Evolutionary conservation across 2,888 invertebrate genomes (phyloP).

Genomic region (Melieria omissa): DNA sequence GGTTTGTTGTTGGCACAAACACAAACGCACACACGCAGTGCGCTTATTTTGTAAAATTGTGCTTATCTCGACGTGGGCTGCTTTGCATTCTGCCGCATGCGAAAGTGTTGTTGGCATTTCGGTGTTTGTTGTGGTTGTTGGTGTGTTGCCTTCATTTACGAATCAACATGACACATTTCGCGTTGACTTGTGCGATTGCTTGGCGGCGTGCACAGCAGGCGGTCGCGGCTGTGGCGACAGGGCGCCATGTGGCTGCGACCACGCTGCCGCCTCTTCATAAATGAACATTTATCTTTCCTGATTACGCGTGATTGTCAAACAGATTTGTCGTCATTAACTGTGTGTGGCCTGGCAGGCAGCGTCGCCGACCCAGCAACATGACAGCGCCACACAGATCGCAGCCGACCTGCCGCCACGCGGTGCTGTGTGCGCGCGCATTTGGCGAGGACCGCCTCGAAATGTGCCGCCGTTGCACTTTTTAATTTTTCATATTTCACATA

Average conservation of each 20-base stretch:
- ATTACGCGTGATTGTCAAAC: slow-evolving; percentile 55
- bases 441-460: background rate
- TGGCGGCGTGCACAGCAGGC: background rate
- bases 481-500: too few relatives aligned
- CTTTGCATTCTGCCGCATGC: background rate
- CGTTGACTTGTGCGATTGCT: background rate
- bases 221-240: too few relatives aligned
- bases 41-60: background rate
- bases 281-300: slow-evolving; percentile 57
- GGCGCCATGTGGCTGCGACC: slow-evolving; percentile 13
- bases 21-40: slow-evolving; percentile 14
- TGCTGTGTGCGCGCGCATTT: background rate
- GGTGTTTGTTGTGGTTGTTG: background rate
- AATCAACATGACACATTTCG: background rate
- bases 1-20: background rate
- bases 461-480: slow-evolving; percentile 1
- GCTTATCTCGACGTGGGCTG: background rate
- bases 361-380: background rate
- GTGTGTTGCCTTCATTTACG: background rate
- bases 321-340: slow-evolving; percentile 35
- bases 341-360: background rate
- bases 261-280: slow-evolving; percentile 47
- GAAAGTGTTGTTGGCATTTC: slow-evolving; percentile 21
- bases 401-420: background rate
- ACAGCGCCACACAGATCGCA: too few relatives aligned